phyloP scores from a whole-genome alignment of 2,113 vertebrate species.

The Verasper variegatus region DNA sequence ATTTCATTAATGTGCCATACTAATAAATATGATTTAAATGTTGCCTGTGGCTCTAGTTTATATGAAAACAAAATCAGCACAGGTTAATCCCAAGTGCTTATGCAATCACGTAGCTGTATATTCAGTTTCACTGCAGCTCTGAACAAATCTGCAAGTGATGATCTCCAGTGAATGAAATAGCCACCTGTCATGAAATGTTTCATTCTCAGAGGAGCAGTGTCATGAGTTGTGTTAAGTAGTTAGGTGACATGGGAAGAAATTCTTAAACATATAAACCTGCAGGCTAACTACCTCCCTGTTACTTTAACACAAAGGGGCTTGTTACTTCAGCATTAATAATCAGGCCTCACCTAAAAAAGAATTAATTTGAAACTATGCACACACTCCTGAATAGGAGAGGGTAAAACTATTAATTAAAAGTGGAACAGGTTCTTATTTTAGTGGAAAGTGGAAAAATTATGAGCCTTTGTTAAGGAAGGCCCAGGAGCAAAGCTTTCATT shows the following conservation, averaged over 20 bases:
- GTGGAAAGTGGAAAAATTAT: constrained; percentile 83
- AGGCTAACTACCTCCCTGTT: constrained; percentile 76
- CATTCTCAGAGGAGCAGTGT: constrained; percentile 36
- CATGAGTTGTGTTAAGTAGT: constrained; percentile 52
- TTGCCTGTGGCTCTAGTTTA: constrained; percentile 13
- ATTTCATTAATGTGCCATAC: constrained; percentile 3
- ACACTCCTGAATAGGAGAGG: constrained; percentile 76
- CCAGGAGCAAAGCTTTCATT: constrained; percentile 87
- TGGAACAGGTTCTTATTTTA: constrained; percentile 87
- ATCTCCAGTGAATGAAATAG: constrained; percentile 48
- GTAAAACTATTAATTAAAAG: constrained; percentile 86
- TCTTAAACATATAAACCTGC: constrained; percentile 63
- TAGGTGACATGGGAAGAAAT: constrained; percentile 63
- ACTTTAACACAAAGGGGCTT: constrained; percentile 71
- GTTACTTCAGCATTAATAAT: constrained; percentile 77
- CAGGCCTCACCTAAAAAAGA: constrained; percentile 74
- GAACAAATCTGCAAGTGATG: constrained; percentile 48
- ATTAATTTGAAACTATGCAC: constrained; percentile 80
- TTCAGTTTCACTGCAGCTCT: constrained; percentile 26
- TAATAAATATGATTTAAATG: not conserved
- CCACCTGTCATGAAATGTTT: constrained; percentile 52
- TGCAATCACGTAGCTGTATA: constrained; percentile 24
- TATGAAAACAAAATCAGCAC: constrained; percentile 26
- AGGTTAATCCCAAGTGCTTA: constrained; percentile 49
- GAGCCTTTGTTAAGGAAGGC: constrained; percentile 84